These are phyloP conservation scores for Eulemur mongoz DNA, from an alignment of 2,797 vertebrate genomes.

Conservation along the genomic window DNA sequence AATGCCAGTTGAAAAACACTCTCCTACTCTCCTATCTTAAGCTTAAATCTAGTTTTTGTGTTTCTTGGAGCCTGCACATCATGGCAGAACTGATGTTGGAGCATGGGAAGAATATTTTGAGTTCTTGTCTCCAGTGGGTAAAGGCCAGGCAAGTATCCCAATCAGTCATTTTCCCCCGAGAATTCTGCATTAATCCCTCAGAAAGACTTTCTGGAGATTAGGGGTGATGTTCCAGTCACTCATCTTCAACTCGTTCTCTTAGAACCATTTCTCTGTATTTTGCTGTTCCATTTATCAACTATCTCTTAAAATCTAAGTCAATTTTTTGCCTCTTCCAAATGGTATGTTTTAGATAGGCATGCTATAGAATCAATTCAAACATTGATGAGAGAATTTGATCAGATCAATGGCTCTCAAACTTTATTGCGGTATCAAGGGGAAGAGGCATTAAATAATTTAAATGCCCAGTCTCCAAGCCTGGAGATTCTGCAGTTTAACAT, in stretches of 20 bases:
- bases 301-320: not conserved
- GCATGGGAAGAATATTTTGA: not conserved
- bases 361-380: not conserved
- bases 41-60: not conserved
- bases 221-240: not conserved
- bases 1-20: not conserved
- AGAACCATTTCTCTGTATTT: not conserved
- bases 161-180: not conserved
- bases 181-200: not conserved
- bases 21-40: not conserved
- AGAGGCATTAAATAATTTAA: slow-evolving; percentile 2
- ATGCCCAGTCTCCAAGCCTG: not conserved
- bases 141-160: not conserved
- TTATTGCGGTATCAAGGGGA: not conserved
- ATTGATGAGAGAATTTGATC: not conserved
- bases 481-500: not conserved
- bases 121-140: not conserved
- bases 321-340: not conserved
- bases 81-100: not conserved
- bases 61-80: not conserved
- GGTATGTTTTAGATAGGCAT: not conserved
- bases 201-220: not conserved
- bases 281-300: not conserved
- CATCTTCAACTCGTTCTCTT: not conserved
- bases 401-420: not conserved